Evolutionary conservation across 1,140 invertebrate species (phyloP).

Genomic region (Lepidotrigona ventralis): DNA sequence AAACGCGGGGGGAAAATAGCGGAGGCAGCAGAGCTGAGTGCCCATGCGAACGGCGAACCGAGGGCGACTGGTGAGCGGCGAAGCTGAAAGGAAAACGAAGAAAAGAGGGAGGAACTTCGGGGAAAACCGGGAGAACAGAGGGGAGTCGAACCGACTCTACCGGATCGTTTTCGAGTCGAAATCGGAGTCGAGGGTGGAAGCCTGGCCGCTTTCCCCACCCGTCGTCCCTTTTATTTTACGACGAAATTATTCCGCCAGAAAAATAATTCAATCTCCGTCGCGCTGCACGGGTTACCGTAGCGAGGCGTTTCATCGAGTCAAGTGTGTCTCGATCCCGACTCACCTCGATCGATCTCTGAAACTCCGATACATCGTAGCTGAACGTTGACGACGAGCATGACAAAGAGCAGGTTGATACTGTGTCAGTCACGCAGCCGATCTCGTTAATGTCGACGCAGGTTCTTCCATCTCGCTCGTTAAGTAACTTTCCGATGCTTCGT

Average conservation of each 20-base stretch:
- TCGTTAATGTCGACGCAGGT: not conserved
- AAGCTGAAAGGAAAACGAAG: conserved; percentile 26
- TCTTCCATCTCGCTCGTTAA: not conserved
- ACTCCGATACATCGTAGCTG: not conserved
- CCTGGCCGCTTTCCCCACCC: not conserved
- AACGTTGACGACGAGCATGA: too few species aligned
- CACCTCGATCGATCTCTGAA: not conserved
- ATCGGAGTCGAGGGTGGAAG: not conserved
- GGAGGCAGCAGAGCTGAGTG: conserved; percentile 46
- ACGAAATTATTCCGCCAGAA: conserved; percentile 65
- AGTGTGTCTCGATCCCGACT: not conserved
- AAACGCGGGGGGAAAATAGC: conserved; percentile 68
- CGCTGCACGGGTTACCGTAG: conserved; percentile 43
- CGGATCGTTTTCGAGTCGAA: conserved; percentile 14
- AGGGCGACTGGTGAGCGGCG: conserved; percentile 19
- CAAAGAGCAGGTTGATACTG: too few species aligned
- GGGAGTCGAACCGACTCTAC: not conserved
- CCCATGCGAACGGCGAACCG: conserved; percentile 29
- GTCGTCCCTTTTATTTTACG: conserved; percentile 62
- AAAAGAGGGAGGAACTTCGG: not conserved
- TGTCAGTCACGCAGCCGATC: not conserved
- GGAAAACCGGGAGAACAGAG: conserved; percentile 23
- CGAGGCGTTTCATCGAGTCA: not conserved
- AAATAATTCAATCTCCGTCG: conserved; percentile 69
- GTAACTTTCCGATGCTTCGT: not conserved